Evolutionary conservation across 2,113 vertebrate species (phyloP), one percentile per base, ranked within the genome.

Genomic region (Cryptotis parvus): DNA sequence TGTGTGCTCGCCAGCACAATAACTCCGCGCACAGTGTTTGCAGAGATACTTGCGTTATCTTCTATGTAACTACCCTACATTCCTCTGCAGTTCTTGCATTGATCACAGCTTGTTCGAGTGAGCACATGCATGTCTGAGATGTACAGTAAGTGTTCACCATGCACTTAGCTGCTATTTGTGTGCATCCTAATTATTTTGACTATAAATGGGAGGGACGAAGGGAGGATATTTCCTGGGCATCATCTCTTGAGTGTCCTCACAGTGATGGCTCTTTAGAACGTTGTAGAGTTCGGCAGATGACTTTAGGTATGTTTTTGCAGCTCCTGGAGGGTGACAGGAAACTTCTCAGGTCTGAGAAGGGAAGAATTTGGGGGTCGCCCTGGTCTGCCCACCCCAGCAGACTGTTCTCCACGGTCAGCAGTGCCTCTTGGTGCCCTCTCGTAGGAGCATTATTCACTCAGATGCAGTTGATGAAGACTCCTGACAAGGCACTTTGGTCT

Each of bases 1-100:
- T 95, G 55, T 58, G 94, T 97, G 96, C 92, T 97, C 94, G 95
- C 96, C 91, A 92, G 89, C 84, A 96, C 74, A 92, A 77, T 91
- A 66, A 87, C 33, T 92, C 69, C 76, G 43, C 78, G 94, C 91
- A 88, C 74, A 96, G 65, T 80, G 70, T 95, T 95, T 94, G 75
- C 94, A 94, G 92, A 24, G 0, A 78, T 79, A 15, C 18, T 95
- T 96, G n/a, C n/a, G n/a, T n/a, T n/a, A n/a, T n/a, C n/a, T n/a
- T n/a, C n/a, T n/a, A n/a, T n/a, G n/a, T n/a, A n/a, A n/a, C n/a
- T n/a, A n/a, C n/a, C n/a, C n/a, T n/a, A n/a, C n/a, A n/a, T n/a
- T n/a, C n/a, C n/a, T n/a, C n/a, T n/a, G n/a, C n/a, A n/a, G n/a
- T n/a, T n/a, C n/a, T n/a, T n/a, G n/a, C n/a, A n/a, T n/a, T n/a